These are phyloP conservation scores for Caiman crocodilus DNA, from an alignment of 2,797 vertebrate genomes.

Conservation along the genomic window DNA sequence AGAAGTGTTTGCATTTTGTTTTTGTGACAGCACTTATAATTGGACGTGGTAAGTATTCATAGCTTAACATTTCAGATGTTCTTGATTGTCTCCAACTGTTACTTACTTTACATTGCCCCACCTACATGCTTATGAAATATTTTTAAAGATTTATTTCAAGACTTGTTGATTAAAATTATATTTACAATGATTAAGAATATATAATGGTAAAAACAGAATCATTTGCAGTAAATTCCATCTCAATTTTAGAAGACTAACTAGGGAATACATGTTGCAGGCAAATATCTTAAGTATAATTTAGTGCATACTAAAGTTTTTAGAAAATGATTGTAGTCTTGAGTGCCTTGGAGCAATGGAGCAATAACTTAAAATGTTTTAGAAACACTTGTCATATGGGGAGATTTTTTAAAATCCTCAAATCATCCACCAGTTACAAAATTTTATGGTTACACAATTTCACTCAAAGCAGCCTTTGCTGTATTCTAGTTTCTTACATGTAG, in stretches of 20 bases:
- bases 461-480: constrained; percentile 25
- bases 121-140: constrained; percentile 24
- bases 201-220: constrained; percentile 14
- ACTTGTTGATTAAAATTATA: neutral
- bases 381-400: constrained; percentile 57
- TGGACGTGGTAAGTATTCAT: constrained; percentile 16
- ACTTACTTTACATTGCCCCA: neutral
- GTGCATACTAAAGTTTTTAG: neutral
- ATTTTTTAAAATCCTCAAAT: constrained; percentile 60
- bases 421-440: constrained; percentile 44
- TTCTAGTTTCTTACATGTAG: neutral
- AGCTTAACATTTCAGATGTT: neutral
- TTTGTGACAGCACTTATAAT: constrained; percentile 13
- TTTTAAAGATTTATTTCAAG: constrained; percentile 11
- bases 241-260: neutral
- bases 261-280: neutral
- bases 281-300: constrained; percentile 44
- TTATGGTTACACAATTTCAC: neutral
- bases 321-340: constrained; percentile 45
- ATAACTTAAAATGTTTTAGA: constrained; percentile 56
- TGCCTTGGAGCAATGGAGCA: constrained; percentile 31
- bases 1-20: neutral
- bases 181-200: neutral
- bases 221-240: constrained; percentile 2
- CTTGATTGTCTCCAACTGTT: constrained; percentile 38